phyloP scores from a whole-genome alignment of 1,140 invertebrate genomes.

The Antheraea pernyi region DNA sequence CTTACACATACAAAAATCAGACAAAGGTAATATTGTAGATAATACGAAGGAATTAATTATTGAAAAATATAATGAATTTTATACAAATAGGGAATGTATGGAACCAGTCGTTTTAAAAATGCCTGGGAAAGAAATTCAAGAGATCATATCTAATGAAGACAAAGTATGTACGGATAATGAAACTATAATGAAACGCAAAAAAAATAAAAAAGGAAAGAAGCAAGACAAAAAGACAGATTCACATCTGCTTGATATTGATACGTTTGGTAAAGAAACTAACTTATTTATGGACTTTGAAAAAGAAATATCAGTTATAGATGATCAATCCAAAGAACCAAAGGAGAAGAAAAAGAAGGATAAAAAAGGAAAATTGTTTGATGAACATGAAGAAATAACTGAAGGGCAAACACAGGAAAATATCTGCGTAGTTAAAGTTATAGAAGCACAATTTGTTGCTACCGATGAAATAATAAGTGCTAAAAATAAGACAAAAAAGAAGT shows the following conservation, averaged over 20 bases:
- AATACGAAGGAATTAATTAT: background rate
- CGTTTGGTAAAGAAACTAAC: background rate
- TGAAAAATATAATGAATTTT: background rate
- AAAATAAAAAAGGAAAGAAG: constrained; percentile 37
- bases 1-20: background rate
- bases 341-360: constrained; percentile 1
- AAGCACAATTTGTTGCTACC: background rate
- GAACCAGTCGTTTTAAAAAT: too few species aligned
- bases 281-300: background rate
- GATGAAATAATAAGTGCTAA: background rate
- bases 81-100: background rate
- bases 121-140: background rate
- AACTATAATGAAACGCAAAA: constrained; percentile 27
- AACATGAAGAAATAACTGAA: constrained; percentile 49
- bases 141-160: background rate
- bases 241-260: background rate
- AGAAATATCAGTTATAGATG: constrained; percentile 6
- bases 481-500: constrained; percentile 20
- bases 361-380: constrained; percentile 8
- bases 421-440: background rate
- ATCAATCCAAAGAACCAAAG: constrained; percentile 9
- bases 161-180: background rate
- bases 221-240: constrained; percentile 22
- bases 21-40: background rate
- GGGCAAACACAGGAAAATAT: constrained; percentile 17